These are phyloP conservation scores for Colistium nudipinnis DNA, from an alignment of 2,113 vertebrate species.

Conservation along the genomic window DNA sequence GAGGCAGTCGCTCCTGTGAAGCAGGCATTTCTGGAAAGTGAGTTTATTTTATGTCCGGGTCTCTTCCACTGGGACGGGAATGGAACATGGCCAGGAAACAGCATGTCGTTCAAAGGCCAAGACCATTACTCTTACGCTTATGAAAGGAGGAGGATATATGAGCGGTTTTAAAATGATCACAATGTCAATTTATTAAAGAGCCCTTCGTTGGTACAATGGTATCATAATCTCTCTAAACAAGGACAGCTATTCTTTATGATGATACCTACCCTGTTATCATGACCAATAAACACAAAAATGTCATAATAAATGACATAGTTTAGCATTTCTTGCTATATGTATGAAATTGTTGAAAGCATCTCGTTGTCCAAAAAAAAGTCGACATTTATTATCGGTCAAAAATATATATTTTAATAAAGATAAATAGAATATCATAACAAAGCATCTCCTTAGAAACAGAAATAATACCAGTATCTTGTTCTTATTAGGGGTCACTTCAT, in stretches of 20 bases:
- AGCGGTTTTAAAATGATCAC: not conserved
- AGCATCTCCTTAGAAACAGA: too few relatives aligned
- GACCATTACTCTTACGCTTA: not conserved
- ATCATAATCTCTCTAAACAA: not conserved
- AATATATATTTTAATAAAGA: too few relatives aligned
- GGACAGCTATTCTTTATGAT: not conserved
- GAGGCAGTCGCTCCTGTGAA: not conserved
- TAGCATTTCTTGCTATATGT: too few relatives aligned
- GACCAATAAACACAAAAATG: too few relatives aligned
- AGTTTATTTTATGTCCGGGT: slow-evolving; percentile 36
- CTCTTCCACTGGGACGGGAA: slow-evolving; percentile 34
- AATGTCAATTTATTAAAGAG: not conserved
- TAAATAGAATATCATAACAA: too few relatives aligned
- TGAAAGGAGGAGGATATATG: not conserved
- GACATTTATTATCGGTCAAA: too few relatives aligned
- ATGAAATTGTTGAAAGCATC: not conserved
- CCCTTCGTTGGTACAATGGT: not conserved
- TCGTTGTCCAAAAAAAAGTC: not conserved
- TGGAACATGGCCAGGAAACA: slow-evolving; percentile 16
- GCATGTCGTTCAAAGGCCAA: not conserved
- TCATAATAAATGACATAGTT: too few relatives aligned
- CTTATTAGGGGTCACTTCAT: too few relatives aligned
- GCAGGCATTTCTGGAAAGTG: slow-evolving; percentile 33
- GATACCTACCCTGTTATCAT: not conserved
- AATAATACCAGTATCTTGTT: too few relatives aligned